Evolutionary conservation across 2,888 invertebrate genomes (phyloP).

Genomic region (Drosophila anomalata): DNA sequence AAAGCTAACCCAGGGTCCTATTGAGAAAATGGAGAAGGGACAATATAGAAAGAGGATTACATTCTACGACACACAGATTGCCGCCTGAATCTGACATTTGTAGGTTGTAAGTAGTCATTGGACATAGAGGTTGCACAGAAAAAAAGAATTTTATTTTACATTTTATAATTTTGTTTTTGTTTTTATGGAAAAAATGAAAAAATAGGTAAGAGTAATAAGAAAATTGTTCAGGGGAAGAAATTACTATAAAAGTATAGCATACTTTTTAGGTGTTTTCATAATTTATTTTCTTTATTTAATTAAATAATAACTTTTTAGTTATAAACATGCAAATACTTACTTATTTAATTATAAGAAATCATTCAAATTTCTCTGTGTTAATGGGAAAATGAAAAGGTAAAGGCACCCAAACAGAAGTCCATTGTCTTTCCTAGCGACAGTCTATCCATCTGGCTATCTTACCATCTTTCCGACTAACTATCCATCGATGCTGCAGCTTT

Average conservation of each 20-base stretch:
- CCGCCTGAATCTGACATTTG: slow-evolving; percentile 48
- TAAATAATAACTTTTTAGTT: not conserved
- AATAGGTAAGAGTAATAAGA: not conserved
- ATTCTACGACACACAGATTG: slow-evolving; percentile 19
- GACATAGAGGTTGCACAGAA: not conserved
- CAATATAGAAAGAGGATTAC: slow-evolving; percentile 41
- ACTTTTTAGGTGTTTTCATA: not conserved
- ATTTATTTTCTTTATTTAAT: not conserved
- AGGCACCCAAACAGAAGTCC: slow-evolving; percentile 35
- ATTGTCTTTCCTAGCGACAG: slow-evolving; percentile 59
- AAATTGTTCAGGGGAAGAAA: no score
- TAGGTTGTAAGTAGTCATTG: slow-evolving; percentile 38
- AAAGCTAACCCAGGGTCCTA: slow-evolving; percentile 1
- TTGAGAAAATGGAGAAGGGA: slow-evolving; percentile 3
- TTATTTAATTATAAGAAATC: not conserved
- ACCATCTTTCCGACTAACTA: slow-evolving; percentile 27
- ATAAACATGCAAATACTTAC: not conserved
- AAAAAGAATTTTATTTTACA: not conserved
- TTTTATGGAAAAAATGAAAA: not conserved
- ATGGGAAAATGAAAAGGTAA: slow-evolving; percentile 8
- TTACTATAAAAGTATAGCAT: not conserved
- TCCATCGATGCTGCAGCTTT: slow-evolving; percentile 52
- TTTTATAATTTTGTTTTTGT: not conserved
- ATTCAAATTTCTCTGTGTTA: not conserved
- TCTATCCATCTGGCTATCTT: slow-evolving; percentile 39